phyloP scores from a whole-genome alignment of 2,888 invertebrate genomes.

The Melanostoma mellinum region DNA sequence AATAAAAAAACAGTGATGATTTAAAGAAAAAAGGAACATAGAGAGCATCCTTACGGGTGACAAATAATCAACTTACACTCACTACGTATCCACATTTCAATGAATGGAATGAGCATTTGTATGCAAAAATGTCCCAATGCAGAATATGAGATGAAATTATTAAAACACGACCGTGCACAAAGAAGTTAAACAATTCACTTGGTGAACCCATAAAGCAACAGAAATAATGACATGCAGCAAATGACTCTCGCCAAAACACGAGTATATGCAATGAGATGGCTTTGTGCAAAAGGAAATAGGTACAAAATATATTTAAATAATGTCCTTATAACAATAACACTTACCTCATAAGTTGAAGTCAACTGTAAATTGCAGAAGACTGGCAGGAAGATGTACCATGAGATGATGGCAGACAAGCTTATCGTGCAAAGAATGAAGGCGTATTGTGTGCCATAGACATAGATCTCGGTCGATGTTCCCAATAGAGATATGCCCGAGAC shows the following conservation, averaged over 20 bases:
- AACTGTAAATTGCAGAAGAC: conserved; percentile 87
- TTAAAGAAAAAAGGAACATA: neutral
- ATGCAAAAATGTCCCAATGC: conserved; percentile 1
- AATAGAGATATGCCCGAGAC: conserved; percentile 90
- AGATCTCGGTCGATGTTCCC: conserved; percentile 90
- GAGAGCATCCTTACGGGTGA: conserved; percentile 29
- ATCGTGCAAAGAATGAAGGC: conserved; percentile 83
- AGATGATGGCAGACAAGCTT: conserved; percentile 83
- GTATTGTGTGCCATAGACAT: conserved; percentile 90
- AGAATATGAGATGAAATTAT: neutral
- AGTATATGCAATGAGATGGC: conserved; percentile 36
- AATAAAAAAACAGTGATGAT: neutral
- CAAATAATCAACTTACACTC: conserved; percentile 62
- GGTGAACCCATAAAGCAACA: no score
- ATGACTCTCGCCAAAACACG: conserved; percentile 4
- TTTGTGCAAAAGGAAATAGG: neutral
- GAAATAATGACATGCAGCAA: neutral
- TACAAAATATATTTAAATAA: conserved; percentile 8
- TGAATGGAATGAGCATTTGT: no score
- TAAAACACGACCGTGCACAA: no score
- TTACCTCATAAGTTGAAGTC: conserved; percentile 90
- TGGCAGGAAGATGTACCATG: conserved; percentile 86
- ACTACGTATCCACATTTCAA: neutral
- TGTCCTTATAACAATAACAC: conserved; percentile 55
- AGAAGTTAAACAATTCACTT: no score